Conservation (phyloP, 1,140 invertebrate species). For the Eubasilissa regina region DNA sequence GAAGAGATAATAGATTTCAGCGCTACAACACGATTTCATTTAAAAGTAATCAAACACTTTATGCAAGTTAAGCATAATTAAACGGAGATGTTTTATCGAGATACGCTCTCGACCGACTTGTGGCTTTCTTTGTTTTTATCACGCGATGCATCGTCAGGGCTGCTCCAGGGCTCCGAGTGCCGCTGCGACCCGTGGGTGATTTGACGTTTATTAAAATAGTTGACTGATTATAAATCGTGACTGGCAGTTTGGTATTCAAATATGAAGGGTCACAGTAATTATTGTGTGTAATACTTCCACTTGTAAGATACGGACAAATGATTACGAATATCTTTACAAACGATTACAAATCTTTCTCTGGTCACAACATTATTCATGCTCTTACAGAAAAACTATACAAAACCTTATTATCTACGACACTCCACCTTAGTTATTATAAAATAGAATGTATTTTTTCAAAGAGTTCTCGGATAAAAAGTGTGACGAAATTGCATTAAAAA, state of each 20-base stretch:
- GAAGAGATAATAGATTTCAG: too few relatives aligned
- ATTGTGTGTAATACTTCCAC: slow-evolving; percentile 11
- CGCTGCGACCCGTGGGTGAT: background rate
- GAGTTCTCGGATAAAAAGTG: too few relatives aligned
- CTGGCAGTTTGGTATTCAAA: slow-evolving; percentile 36
- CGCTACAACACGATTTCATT: too few relatives aligned
- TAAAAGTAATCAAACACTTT: too few relatives aligned
- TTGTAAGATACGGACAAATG: background rate
- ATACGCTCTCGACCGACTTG: background rate
- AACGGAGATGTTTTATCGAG: background rate
- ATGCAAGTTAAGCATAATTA: background rate
- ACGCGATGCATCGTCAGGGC: slow-evolving; percentile 11
- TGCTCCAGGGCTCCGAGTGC: background rate
- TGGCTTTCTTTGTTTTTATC: slow-evolving; percentile 19
- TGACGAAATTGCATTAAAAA: too few relatives aligned
- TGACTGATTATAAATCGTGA: slow-evolving; percentile 44
- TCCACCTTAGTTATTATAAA: too few relatives aligned
- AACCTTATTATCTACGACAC: too few relatives aligned
- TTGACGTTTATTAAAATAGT: slow-evolving; percentile 51
- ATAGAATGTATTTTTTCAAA: too few relatives aligned
- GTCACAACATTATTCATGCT: too few relatives aligned
- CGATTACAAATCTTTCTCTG: background rate
- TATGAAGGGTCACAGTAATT: slow-evolving; percentile 30
- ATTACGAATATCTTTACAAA: too few relatives aligned
- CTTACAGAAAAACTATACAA: too few relatives aligned